Conservation (phyloP, 2,888 invertebrate species). For the Nasonovia ribisnigri region DNA sequence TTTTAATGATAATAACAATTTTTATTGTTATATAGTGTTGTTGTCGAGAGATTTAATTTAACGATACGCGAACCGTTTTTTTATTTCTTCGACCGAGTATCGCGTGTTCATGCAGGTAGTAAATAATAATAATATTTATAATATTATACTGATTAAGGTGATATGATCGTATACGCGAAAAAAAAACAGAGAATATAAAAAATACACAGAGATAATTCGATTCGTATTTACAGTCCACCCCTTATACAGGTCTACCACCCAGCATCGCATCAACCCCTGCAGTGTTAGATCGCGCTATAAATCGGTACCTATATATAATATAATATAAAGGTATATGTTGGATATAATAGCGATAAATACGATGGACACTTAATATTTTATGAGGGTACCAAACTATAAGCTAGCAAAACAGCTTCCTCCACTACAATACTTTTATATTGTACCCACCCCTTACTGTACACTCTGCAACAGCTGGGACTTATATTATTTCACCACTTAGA, state of each 20-base stretch:
- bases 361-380: neutral
- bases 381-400: neutral
- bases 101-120: neutral
- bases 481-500: neutral
- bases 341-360: neutral
- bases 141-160: neutral
- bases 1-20: neutral
- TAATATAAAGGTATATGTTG: neutral
- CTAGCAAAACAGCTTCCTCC: neutral
- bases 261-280: neutral
- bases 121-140: neutral
- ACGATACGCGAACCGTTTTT: neutral
- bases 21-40: neutral
- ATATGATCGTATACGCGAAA: neutral
- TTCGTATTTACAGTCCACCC: neutral
- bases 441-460: neutral
- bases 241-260: neutral
- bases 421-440: neutral
- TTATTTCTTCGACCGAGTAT: neutral
- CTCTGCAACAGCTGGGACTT: neutral
- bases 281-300: neutral
- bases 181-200: too few species aligned
- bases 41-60: neutral
- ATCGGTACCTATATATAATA: neutral
- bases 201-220: neutral